Base-by-base conservation (phyloP, 1,140 invertebrate genomes). In the Listronotus bonariensis region DNA sequence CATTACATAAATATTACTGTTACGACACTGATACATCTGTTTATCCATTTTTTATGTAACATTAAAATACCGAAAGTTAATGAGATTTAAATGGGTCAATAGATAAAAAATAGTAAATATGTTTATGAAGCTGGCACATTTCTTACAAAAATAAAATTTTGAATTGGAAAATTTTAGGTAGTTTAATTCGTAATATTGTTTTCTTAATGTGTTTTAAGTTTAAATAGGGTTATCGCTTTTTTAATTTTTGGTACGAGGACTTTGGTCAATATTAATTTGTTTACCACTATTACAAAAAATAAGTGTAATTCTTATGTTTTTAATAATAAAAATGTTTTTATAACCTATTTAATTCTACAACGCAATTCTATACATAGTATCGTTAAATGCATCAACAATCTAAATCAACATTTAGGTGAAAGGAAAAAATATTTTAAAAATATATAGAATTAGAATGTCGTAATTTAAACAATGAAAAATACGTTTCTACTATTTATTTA, bases 1-100 rank as follows among this genome's bases (percentile, higher is more conserved):
- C 58, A 18, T 61, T 61, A 12, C 58, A 34, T 61, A 52, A 61
- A 61, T 48, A 61, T 38, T 53, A 36, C 8, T 10, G 58, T 61
- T 61, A 53, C 58, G 38, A 61, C 58, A 61, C 58, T 20, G 49
- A 38, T 52, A 52, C 58, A 53, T 53, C 58, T 61, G 57, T 60
- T 60, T 60, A 60, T 49, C 17, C 46, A 34, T 58, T 61, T 61
- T 61, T 61, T 61, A 61, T 61, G 49, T 61, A 42, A 61, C 58
- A 15, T 53, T 32, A 52, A 60, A 61, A 61, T 61, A 61, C 40
- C 49, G 40, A 61, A 61, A 52, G 14, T 43, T 49, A 61, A 52
- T 48, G 38, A 41, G 34, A 57, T 57, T 46, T 45, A 57, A 57
- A 57, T 57, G 14, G 58, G 58, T 61, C 58, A 53, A 20, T 11